Conservation (phyloP, 2,888 invertebrate species). For the Cacoxenus indagator region DNA sequence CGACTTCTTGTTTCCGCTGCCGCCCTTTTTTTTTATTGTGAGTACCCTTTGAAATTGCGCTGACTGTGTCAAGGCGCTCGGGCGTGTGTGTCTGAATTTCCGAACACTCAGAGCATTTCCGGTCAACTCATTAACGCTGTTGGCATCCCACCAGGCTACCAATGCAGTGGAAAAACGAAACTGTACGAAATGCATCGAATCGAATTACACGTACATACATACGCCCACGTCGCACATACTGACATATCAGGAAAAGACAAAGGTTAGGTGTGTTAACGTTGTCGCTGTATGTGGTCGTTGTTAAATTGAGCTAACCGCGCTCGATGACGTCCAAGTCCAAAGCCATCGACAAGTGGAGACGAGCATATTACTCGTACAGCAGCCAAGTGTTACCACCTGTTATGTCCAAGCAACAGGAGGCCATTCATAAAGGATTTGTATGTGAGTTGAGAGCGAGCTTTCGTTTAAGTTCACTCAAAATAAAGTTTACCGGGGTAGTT, state of each 20-base stretch:
- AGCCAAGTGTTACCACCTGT: slow-evolving; percentile 70
- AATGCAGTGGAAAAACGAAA: background rate
- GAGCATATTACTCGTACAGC: too few species aligned
- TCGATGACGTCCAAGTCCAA: slow-evolving; percentile 1
- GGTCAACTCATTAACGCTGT: background rate
- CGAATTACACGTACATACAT: background rate
- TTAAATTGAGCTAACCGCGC: slow-evolving; percentile 18
- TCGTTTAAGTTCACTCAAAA: slow-evolving; percentile 16
- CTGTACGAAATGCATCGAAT: background rate
- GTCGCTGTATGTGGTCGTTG: slow-evolving; percentile 19
- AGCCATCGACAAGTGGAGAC: too few species aligned
- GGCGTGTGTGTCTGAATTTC: slow-evolving; percentile 21
- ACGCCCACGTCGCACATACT: background rate
- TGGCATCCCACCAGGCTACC: background rate
- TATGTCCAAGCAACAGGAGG: slow-evolving; percentile 65
- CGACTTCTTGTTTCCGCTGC: slow-evolving; percentile 20
- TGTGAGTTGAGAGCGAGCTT: slow-evolving; percentile 10
- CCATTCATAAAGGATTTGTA: slow-evolving; percentile 52
- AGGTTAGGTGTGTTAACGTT: background rate
- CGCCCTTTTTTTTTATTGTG: background rate
- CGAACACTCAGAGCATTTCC: background rate
- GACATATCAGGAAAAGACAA: background rate
- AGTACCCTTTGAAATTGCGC: background rate
- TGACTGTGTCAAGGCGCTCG: slow-evolving; percentile 52
- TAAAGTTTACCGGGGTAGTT: slow-evolving; percentile 32